phyloP scores from a whole-genome alignment of 2,113 vertebrate species.

The Varanus salvator region DNA sequence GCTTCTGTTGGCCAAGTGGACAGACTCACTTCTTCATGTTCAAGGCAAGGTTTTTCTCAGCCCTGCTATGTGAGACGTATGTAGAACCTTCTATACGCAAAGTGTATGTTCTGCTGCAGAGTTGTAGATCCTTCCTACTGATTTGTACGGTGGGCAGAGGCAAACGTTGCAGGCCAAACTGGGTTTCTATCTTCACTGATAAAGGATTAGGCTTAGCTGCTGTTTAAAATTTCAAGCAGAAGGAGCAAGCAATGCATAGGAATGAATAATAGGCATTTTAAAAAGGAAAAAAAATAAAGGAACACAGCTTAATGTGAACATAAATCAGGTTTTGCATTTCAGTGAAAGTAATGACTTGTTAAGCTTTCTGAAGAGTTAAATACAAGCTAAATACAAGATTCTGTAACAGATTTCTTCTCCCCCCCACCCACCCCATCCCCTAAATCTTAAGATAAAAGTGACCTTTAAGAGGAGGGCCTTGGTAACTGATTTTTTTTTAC shows the following conservation, averaged over 20 bases:
- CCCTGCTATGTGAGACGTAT: too few species aligned
- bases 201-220: constrained; percentile 2
- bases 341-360: constrained; percentile 53
- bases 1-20: not conserved
- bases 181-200: constrained; percentile 16
- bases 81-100: not conserved
- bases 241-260: constrained; percentile 17
- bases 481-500: constrained; percentile 12
- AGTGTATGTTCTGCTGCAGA: not conserved
- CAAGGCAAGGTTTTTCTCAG: not conserved
- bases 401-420: constrained; percentile 17
- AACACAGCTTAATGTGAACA: constrained; percentile 33
- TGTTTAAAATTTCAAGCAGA: not conserved
- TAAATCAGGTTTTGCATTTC: constrained; percentile 33
- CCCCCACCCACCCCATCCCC: not conserved
- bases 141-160: not conserved
- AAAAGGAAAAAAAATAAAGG: not conserved
- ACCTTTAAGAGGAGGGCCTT: constrained; percentile 44
- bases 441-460: constrained; percentile 46
- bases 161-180: not conserved
- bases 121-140: not conserved
- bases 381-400: constrained; percentile 31
- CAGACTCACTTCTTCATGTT: not conserved
- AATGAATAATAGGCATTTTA: constrained; percentile 27
- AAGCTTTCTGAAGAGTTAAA: not conserved